Conservation (phyloP, 2,888 invertebrate genomes). For the Pandemis corylana region DNA sequence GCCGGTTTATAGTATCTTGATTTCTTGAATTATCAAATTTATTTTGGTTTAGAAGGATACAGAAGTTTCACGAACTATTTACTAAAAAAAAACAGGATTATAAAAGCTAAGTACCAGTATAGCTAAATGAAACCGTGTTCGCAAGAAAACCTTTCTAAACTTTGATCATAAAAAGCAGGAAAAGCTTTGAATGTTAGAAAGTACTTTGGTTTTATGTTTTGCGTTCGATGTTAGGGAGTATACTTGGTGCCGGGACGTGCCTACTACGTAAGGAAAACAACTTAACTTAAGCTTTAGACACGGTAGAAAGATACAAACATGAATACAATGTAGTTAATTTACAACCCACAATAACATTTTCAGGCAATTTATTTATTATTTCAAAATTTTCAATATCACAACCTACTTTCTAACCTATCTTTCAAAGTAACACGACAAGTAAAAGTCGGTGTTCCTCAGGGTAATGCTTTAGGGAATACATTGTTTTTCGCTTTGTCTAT, state of each 20-base stretch:
- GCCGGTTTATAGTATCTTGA: too few species aligned
- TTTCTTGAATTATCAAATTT: too few species aligned
- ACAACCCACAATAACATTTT: background rate
- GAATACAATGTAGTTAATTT: background rate
- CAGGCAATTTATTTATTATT: too few species aligned
- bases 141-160: conserved; percentile 21
- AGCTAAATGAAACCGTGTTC: conserved; percentile 10
- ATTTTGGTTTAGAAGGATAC: too few species aligned
- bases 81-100: too few species aligned
- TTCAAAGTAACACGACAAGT: background rate
- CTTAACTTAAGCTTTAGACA: background rate
- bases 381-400: too few species aligned
- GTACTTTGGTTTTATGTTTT: conserved; percentile 17
- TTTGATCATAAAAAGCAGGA: conserved; percentile 26
- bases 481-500: background rate
- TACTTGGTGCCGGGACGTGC: background rate
- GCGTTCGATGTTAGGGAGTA: conserved; percentile 10
- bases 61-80: too few species aligned
- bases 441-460: background rate
- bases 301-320: background rate
- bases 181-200: conserved; percentile 5
- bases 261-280: background rate
- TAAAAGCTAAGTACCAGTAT: background rate
- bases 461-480: background rate
- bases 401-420: too few species aligned